Conservation (phyloP, 2,113 vertebrate species). For the Nannospalax galili region DNA sequence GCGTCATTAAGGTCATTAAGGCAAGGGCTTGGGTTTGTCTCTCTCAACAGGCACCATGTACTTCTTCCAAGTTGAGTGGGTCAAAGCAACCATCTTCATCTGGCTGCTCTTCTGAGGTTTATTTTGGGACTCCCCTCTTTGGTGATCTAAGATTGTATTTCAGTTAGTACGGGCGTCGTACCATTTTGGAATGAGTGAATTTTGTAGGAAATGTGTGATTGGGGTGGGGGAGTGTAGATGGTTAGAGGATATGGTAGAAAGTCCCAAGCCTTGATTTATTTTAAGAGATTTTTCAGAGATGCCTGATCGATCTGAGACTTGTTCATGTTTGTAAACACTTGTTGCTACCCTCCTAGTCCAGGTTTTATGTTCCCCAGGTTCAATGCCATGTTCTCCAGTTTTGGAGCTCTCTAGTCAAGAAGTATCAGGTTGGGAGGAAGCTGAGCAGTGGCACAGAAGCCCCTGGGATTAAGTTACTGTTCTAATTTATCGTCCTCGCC, state of each 20-base stretch:
- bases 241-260: neutral
- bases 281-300: constrained; percentile 41
- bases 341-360: constrained; percentile 85
- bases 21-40: accelerated
- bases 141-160: constrained; percentile 13
- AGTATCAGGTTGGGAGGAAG: constrained; percentile 78
- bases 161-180: neutral
- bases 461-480: constrained; percentile 81
- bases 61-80: constrained; percentile 1
- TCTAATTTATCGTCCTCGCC: constrained; percentile 49
- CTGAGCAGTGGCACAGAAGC: constrained; percentile 52
- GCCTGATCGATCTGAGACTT: constrained; percentile 79
- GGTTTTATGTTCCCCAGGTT: constrained; percentile 76
- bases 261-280: constrained; percentile 67
- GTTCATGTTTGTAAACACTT: constrained; percentile 92
- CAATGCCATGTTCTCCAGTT: constrained; percentile 88
- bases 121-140: neutral
- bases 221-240: neutral
- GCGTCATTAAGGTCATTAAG: neutral
- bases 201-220: neutral
- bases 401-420: constrained; percentile 85
- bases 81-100: neutral
- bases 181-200: constrained; percentile 64
- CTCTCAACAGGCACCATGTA: neutral
- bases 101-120: constrained; percentile 5